Conservation (phyloP, 2,888 invertebrate species). For the Phoenoteleia sp. region DNA sequence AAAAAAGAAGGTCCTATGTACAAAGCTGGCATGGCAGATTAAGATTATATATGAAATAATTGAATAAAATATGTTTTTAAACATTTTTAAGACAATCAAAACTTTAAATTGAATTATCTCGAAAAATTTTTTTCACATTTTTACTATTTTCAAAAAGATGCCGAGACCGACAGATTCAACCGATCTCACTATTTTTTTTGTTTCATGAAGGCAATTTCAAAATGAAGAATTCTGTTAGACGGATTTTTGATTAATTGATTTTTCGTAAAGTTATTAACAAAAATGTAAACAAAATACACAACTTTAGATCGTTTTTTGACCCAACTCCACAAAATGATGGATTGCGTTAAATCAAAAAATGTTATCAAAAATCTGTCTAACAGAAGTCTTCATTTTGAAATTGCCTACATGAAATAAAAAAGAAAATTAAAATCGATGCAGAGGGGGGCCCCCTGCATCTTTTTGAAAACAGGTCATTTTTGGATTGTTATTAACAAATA, state of each 20-base stretch:
- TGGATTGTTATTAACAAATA: conserved; percentile 1
- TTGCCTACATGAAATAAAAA: background rate
- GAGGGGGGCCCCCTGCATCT: background rate
- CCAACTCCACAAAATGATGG: background rate
- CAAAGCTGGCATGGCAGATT: conserved; percentile 5
- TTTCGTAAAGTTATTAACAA: background rate
- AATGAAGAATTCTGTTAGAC: background rate
- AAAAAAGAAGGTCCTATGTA: conserved; percentile 3
- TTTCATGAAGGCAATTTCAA: background rate
- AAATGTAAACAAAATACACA: background rate
- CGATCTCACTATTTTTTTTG: background rate
- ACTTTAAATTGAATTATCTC: background rate
- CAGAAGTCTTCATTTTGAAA: background rate
- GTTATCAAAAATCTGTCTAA: background rate
- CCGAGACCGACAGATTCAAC: background rate
- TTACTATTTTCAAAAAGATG: background rate
- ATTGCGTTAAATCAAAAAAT: background rate
- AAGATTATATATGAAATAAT: conserved; percentile 11
- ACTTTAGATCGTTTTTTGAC: background rate
- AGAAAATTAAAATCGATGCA: background rate
- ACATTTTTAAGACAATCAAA: conserved; percentile 2
- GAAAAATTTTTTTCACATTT: background rate
- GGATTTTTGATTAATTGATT: no score
- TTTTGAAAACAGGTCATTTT: conserved; percentile 4
- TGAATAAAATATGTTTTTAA: conserved; percentile 12